Evolutionary conservation across 2,888 invertebrate genomes (phyloP).

Genomic region (Lasioglossum zephyrum): DNA sequence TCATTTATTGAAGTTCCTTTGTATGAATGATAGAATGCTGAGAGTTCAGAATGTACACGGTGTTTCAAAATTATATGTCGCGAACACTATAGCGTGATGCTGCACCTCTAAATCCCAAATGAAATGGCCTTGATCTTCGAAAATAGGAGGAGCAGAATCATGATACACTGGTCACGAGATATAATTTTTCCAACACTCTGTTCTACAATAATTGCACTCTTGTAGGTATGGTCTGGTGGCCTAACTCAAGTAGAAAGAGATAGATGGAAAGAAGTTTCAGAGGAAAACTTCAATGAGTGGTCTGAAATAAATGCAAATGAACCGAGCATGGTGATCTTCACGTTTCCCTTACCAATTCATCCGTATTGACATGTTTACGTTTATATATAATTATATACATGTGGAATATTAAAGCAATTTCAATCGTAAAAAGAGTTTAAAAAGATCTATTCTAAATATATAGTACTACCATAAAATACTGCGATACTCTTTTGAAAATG

Average conservation of each 20-base stretch:
- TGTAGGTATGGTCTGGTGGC: constrained; percentile 86
- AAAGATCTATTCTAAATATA: too few relatives aligned
- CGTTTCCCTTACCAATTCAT: constrained; percentile 84
- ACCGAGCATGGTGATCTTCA: constrained; percentile 83
- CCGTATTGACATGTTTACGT: constrained; percentile 2
- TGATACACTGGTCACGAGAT: too few relatives aligned
- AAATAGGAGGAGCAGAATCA: too few relatives aligned
- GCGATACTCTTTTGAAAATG: too few relatives aligned
- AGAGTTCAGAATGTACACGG: neutral
- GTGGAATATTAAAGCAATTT: neutral
- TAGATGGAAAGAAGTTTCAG: constrained; percentile 86
- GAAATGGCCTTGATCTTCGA: too few relatives aligned
- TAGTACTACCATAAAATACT: too few relatives aligned
- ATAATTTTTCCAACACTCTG: too few relatives aligned
- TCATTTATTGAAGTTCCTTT: neutral
- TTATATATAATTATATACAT: neutral
- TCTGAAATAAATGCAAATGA: constrained; percentile 84
- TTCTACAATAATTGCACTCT: constrained; percentile 19
- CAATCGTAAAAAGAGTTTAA: neutral
- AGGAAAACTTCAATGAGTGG: constrained; percentile 83
- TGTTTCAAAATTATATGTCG: too few relatives aligned
- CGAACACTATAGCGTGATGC: too few relatives aligned
- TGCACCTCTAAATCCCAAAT: too few relatives aligned
- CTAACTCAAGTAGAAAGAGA: constrained; percentile 83
- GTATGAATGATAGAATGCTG: neutral